A percentile compares a stretch with the other conserved stretches of the same genome.
Evolutionary conservation across 2,888 invertebrate genomes (phyloP).

Genomic region (Phorcus lineatus): DNA sequence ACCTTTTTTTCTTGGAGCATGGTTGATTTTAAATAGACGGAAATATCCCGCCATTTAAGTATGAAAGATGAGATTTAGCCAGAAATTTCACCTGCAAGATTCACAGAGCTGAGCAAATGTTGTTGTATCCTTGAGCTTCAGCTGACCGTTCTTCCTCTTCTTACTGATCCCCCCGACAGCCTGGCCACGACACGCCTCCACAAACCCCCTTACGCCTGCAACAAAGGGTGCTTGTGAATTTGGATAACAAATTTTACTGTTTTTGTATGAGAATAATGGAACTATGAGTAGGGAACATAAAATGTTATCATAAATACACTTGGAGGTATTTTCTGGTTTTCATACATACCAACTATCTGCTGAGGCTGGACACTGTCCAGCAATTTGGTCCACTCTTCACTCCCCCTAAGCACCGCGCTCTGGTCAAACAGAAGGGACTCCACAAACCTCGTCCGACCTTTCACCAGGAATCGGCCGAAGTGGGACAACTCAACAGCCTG

Average conservation of each 20-base stretch:
- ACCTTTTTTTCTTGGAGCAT: no score
- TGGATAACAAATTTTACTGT: no score
- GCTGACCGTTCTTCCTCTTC: constrained; percentile 63
- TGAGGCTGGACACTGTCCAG: neutral
- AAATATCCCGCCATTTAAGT: no score
- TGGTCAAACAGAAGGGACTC: constrained; percentile 56
- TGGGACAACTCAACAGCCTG: constrained; percentile 65
- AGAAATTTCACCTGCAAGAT: constrained; percentile 59
- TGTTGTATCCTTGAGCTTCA: constrained; percentile 57
- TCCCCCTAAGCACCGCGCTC: constrained; percentile 50
- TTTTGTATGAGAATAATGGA: no score
- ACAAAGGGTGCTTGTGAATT: neutral
- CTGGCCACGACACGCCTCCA: constrained; percentile 68
- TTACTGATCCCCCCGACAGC: constrained; percentile 67
- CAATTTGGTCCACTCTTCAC: constrained; percentile 50
- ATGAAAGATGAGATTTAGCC: no score
- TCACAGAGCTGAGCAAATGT: constrained; percentile 67
- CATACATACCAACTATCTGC: neutral
- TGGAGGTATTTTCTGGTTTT: no score
- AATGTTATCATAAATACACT: no score
- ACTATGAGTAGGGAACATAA: no score
- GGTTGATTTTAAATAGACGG: no score
- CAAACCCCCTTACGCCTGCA: constrained; percentile 56
- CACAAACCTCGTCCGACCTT: constrained; percentile 60
- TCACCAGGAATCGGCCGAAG: constrained; percentile 60